Conservation (phyloP, 2,888 invertebrate genomes). For the Mythimna lalbum region DNA sequence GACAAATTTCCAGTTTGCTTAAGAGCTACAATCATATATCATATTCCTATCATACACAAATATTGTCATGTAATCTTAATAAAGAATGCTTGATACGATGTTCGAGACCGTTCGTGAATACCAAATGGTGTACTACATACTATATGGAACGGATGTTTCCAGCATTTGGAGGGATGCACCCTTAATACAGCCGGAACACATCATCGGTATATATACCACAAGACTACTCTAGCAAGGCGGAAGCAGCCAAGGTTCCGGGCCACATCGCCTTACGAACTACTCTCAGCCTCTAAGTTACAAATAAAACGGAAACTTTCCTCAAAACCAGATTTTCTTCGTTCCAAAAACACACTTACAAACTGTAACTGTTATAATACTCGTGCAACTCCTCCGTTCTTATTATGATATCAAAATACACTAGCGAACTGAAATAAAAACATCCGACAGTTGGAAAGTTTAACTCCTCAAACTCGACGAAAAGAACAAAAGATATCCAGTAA, state of each 20-base stretch:
- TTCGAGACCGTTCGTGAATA: constrained; percentile 43
- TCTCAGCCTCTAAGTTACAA: constrained; percentile 34
- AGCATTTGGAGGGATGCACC: constrained; percentile 44
- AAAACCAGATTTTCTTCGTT: constrained; percentile 53
- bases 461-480: constrained; percentile 64
- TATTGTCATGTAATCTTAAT: constrained; percentile 17
- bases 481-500: constrained; percentile 74
- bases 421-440: constrained; percentile 63
- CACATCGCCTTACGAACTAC: constrained; percentile 30
- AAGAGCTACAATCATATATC: background rate
- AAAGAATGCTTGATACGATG: constrained; percentile 41
- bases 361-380: constrained; percentile 45
- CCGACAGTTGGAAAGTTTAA: constrained; percentile 60
- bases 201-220: constrained; percentile 37
- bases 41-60: background rate
- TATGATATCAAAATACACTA: constrained; percentile 62
- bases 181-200: constrained; percentile 53
- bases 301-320: constrained; percentile 46
- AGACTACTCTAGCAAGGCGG: constrained; percentile 45
- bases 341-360: constrained; percentile 54
- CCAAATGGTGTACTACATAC: constrained; percentile 32
- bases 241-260: constrained; percentile 44
- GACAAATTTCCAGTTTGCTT: background rate
- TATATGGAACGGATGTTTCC: constrained; percentile 38
- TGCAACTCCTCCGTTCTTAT: constrained; percentile 50